A percentile compares a stretch with the other conserved stretches of the same genome.
phyloP scores from a whole-genome alignment of 2,888 invertebrate genomes.

The Cenopis cana region DNA sequence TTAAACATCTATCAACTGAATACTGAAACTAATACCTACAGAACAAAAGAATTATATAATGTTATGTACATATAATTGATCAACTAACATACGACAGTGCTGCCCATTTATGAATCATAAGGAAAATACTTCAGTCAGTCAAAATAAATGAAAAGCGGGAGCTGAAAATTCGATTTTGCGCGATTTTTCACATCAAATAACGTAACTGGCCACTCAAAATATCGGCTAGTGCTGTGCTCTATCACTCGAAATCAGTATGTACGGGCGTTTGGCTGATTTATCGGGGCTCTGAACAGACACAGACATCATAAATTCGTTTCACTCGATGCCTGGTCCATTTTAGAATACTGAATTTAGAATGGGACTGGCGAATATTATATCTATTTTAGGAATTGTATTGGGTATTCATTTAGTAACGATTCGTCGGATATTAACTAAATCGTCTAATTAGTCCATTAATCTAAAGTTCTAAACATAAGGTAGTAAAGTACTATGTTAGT shows the following conservation, averaged over 20 bases:
- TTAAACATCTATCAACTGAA: no score
- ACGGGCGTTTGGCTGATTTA: conserved; percentile 58
- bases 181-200: conserved; percentile 22
- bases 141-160: not conserved
- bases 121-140: not conserved
- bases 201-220: conserved; percentile 39
- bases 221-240: conserved; percentile 30
- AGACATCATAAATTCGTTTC: conserved; percentile 69
- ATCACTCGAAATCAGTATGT: conserved; percentile 59
- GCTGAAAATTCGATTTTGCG: conserved; percentile 4
- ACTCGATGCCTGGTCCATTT: conserved; percentile 65
- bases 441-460: no score
- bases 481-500: no score
- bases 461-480: no score
- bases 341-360: conserved; percentile 70
- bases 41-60: no score
- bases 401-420: conserved; percentile 14
- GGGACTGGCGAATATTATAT: conserved; percentile 44
- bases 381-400: conserved; percentile 2
- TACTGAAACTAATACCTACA: no score
- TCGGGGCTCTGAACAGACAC: conserved; percentile 62
- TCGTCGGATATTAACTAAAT: no score
- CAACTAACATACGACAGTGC: no score
- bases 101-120: not conserved
- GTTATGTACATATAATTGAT: no score